Evolutionary conservation across 2,888 invertebrate genomes (phyloP), one percentile per base, ranked within the genome.

Genomic region (Agrilus biguttatus): DNA sequence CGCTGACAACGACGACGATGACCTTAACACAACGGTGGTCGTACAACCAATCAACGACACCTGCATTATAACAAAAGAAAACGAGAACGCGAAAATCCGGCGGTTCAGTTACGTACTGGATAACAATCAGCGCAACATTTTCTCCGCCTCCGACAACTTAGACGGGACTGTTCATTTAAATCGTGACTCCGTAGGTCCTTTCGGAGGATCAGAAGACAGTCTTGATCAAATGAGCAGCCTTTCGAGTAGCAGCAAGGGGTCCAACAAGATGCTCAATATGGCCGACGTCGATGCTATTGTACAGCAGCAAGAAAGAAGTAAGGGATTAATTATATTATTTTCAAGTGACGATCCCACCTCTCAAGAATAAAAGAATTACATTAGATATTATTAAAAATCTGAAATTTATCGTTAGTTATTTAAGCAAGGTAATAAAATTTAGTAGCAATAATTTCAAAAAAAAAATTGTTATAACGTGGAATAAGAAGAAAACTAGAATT

Each of bases 161-260:
- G 10, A 10, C 2, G 28, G 35, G 13, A 40, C 17, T 17, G 34
- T 36, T 21, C 37, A 37, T 35, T 28, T 45, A 39, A 51, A 50
- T 38, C 42, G 47, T 41, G 44, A 52, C 41, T 54, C 53, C 8
- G 43, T 51, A 21, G 47, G 49, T 34, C 50, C 47, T 47, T 59
- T 60, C 23, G 55, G 56, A 21, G 65, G 64, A 39, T 66, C 65
- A 6, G 57, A 61, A 1, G 67, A 67, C 47, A 67, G 65, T 52
- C 55, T 65, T 35, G 66, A 67, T 48, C 54, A 61, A 36, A 59
- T 60, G 53, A 66, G 66, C 49, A 63, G 63, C 44, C 52, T 61
- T 28, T 65, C 64, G 7, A 60, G 56, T 44, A 55, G 55, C 39
- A 63, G 63, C 47, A 58, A 56, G 45, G 63, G 60, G 8, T 62